A percentile compares a stretch with the other conserved stretches of the same genome.
phyloP scores from a whole-genome alignment of 2,888 invertebrate genomes.

The Cephalotes varians region DNA sequence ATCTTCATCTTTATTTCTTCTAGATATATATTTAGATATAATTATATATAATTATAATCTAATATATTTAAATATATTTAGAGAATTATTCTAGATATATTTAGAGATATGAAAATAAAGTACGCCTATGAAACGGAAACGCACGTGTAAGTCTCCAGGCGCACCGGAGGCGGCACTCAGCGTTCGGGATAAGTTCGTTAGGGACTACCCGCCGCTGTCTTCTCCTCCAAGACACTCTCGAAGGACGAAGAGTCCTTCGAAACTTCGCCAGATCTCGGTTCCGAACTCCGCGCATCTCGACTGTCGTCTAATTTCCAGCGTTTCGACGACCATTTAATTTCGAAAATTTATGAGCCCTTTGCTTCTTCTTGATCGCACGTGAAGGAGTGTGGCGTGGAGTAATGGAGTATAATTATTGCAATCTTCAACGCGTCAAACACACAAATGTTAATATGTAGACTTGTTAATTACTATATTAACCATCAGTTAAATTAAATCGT shows the following conservation, averaged over 20 bases:
- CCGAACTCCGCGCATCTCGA: slow-evolving; percentile 2
- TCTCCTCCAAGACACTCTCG: slow-evolving; percentile 75
- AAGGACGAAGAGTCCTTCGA: slow-evolving; percentile 72
- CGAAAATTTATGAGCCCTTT: slow-evolving; percentile 62
- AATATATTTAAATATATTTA: no score
- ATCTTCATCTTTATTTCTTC: background rate
- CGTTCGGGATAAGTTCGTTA: slow-evolving; percentile 81
- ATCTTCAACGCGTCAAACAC: slow-evolving; percentile 3
- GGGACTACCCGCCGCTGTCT: slow-evolving; percentile 68
- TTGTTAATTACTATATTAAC: background rate
- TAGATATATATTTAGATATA: no score
- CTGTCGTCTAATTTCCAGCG: slow-evolving; percentile 68
- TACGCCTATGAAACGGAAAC: slow-evolving; percentile 48
- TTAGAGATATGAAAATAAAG: slow-evolving; percentile 10
- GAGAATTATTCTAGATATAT: no score
- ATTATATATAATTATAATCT: no score
- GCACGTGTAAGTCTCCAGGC: slow-evolving; percentile 64
- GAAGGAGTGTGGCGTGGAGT: slow-evolving; percentile 1
- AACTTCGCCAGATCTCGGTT: slow-evolving; percentile 57
- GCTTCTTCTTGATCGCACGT: slow-evolving; percentile 16
- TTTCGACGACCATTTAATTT: slow-evolving; percentile 72
- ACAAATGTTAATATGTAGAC: slow-evolving; percentile 1
- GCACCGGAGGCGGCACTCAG: slow-evolving; percentile 71
- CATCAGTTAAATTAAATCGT: background rate
- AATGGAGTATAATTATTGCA: slow-evolving; percentile 24